phyloP scores from a whole-genome alignment of 2,888 invertebrate species.

The Hecatera dysodea region DNA sequence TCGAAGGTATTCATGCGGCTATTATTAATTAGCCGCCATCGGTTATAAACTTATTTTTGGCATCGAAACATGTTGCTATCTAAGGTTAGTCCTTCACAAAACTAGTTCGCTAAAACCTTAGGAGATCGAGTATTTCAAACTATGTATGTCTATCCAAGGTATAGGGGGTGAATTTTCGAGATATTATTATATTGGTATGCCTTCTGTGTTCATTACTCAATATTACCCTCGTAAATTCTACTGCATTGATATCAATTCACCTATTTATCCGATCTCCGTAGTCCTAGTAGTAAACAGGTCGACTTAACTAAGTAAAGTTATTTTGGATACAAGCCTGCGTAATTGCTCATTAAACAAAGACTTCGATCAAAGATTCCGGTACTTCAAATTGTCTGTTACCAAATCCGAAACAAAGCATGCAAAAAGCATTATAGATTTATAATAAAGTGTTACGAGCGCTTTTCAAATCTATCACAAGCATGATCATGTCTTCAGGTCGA shows the following conservation, averaged over 20 bases:
- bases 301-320: constrained; percentile 9
- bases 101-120: background rate
- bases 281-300: constrained; percentile 1
- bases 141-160: background rate
- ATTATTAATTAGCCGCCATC: background rate
- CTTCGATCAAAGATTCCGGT: background rate
- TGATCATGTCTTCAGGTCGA: constrained; percentile 44
- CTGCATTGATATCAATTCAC: constrained; percentile 22
- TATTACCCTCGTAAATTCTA: constrained; percentile 16
- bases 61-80: background rate
- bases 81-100: background rate
- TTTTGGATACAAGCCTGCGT: background rate
- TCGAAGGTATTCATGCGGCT: too few species aligned
- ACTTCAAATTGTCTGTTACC: background rate
- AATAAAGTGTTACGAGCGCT: constrained; percentile 41
- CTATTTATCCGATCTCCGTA: constrained; percentile 32
- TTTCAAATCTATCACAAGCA: constrained; percentile 35
- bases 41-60: background rate
- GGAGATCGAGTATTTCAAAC: background rate
- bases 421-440: constrained; percentile 29
- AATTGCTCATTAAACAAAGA: background rate
- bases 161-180: background rate
- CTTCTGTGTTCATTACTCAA: constrained; percentile 4
- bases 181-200: background rate
- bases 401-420: constrained; percentile 9